phyloP scores from a whole-genome alignment of 2,888 invertebrate genomes.

The Drosophila barbarae region DNA sequence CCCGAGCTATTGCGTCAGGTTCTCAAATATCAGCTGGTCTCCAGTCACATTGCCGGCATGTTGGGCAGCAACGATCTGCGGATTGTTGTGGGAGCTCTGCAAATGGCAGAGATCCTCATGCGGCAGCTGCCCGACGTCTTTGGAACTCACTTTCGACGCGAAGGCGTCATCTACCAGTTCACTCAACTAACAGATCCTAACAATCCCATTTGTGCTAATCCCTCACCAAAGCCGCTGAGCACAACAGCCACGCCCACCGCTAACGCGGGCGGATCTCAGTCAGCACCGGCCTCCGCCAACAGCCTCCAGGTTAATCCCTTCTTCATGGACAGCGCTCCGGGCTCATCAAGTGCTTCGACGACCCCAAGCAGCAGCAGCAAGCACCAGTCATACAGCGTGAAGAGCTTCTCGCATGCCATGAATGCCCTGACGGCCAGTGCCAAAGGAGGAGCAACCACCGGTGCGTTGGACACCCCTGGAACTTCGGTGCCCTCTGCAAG shows the following conservation, averaged over 20 bases:
- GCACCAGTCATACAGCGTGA: constrained; percentile 76
- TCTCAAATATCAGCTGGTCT: constrained; percentile 87
- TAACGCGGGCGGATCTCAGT: constrained; percentile 72
- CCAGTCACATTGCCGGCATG: constrained; percentile 99
- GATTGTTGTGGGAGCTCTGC: constrained; percentile 97
- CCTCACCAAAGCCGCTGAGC: constrained; percentile 81
- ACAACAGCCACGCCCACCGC: constrained; percentile 63
- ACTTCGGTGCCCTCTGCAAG: constrained; percentile 14
- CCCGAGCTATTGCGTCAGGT: constrained; percentile 90
- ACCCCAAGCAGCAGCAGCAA: constrained; percentile 76
- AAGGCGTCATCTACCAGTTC: constrained; percentile 97
- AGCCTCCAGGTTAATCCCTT: constrained; percentile 76
- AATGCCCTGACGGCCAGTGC: constrained; percentile 72
- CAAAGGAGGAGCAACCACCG: constrained; percentile 52
- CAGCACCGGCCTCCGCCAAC: constrained; percentile 77
- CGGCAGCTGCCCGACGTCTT: constrained; percentile 97
- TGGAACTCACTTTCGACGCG: constrained; percentile 95
- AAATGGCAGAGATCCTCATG: constrained; percentile 98
- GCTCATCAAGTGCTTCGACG: constrained; percentile 65
- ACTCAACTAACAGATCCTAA: constrained; percentile 86
- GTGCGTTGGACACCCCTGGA: constrained; percentile 36
- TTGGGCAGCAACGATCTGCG: constrained; percentile 97
- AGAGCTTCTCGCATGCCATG: constrained; percentile 77
- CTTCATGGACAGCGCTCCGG: constrained; percentile 71
- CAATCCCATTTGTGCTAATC: constrained; percentile 82